Evolutionary conservation across 1,140 invertebrate genomes (phyloP).

Genomic region (Bilobella aurantiaca): DNA sequence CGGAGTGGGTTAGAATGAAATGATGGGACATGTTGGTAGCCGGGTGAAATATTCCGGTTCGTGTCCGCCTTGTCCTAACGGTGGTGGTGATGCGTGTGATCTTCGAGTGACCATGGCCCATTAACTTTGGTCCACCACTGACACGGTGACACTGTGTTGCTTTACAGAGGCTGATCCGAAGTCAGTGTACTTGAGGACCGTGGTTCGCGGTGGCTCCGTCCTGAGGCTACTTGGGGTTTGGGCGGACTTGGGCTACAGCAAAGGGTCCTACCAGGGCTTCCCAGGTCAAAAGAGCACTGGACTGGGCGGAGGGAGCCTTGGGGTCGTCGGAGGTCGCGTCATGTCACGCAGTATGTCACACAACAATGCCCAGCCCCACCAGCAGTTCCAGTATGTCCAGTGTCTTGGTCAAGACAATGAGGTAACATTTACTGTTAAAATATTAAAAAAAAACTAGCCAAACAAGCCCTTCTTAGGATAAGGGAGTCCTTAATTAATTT

Average conservation of each 20-base stretch:
- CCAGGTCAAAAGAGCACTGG: slow-evolving; percentile 8
- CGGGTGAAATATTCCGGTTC: no score
- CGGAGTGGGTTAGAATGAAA: no score
- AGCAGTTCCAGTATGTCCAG: slow-evolving; percentile 38
- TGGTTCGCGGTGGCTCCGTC: slow-evolving; percentile 37
- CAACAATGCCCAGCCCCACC: slow-evolving; percentile 14
- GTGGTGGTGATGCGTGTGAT: no score
- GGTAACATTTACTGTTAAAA: slow-evolving; percentile 25
- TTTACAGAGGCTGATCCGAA: slow-evolving; percentile 33
- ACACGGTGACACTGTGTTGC: no score
- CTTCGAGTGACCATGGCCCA: no score
- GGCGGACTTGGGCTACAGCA: slow-evolving; percentile 37
- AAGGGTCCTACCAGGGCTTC: slow-evolving; percentile 20
- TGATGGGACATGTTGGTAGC: no score
- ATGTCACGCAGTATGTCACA: slow-evolving; percentile 28
- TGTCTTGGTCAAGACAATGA: slow-evolving; percentile 40
- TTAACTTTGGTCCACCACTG: no score
- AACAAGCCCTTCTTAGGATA: no score
- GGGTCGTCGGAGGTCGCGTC: slow-evolving; percentile 28
- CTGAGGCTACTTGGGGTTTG: slow-evolving; percentile 39
- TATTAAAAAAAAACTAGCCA: no score
- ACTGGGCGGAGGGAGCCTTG: slow-evolving; percentile 25
- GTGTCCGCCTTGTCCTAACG: no score
- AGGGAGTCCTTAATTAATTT: no score
- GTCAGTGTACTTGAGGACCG: slow-evolving; percentile 34